Evolutionary conservation across 2,797 vertebrate genomes (phyloP), one percentile per base, ranked within the genome.

Genomic region (Notolepis coatsorum): DNA sequence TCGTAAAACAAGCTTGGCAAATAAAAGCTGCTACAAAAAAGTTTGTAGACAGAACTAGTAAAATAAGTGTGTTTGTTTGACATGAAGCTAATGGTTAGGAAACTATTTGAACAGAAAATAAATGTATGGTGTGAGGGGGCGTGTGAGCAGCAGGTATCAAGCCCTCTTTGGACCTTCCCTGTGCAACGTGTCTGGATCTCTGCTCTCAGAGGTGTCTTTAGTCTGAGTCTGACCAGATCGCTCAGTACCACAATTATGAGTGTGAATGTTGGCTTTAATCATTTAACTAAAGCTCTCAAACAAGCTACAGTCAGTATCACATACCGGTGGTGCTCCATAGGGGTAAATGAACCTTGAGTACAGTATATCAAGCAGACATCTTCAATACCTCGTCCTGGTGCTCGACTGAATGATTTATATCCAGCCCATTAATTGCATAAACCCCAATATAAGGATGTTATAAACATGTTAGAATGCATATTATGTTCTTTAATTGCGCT

Each of bases 181-280:
- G n/a, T n/a, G n/a, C n/a, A n/a, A n/a, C n/a, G n/a, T n/a, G n/a
- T n/a, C n/a, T n/a, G n/a, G n/a, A n/a, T n/a, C n/a, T n/a, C n/a
- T n/a, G n/a, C n/a, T n/a, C 61, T 74, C 61, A 47, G 68, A 69
- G 84, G 68, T 62, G 51, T 62, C 64, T 62, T 68, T 41, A 47
- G 43, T 73, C 55, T 67, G 63, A 68, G 48, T 28, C 41, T 65
- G 63, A 73, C 78, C 70, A 71, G 71, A 81, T 80, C 67, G 77
- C 47, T 49, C n/a, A 6, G 31, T 30, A 49, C 15, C 82, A 68
- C 81, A 75, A 85, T 86, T 79, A 85, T 64, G 63, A 81, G 55
- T 66, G 71, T 68, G 71, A 69, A 84, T 88, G 81, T 80, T 74
- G 83, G 77, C 80, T 79, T 75, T 67, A 63, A 80, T 84, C n/a